Conservation (phyloP, 2,113 vertebrate genomes). For the Colinus virginianus region DNA sequence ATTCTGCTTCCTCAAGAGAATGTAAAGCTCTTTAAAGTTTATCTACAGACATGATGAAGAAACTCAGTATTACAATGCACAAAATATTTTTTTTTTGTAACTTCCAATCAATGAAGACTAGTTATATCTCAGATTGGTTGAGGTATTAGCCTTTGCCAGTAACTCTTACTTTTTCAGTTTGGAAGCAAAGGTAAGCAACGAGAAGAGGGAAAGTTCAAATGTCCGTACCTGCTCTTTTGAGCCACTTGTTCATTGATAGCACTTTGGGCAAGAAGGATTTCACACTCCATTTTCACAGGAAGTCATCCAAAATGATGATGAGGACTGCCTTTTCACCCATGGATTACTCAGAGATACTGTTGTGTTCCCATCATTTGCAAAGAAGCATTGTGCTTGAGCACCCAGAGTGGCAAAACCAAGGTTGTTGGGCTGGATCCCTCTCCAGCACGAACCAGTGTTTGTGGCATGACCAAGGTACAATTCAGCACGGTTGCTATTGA, state of each 20-base stretch:
- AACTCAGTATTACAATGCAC: neutral
- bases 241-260: neutral
- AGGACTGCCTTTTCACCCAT: neutral
- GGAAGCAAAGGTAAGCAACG: neutral
- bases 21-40: neutral
- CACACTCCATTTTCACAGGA: neutral
- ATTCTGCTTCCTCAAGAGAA: neutral
- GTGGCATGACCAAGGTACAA: neutral
- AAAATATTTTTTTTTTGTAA: neutral
- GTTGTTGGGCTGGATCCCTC: neutral
- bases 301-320: neutral
- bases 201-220: neutral
- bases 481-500: neutral
- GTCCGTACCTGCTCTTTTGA: neutral
- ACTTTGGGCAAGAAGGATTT: neutral
- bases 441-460: accelerated
- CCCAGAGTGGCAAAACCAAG: neutral
- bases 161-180: neutral
- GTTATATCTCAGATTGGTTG: neutral
- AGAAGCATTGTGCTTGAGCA: neutral
- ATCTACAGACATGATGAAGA: neutral
- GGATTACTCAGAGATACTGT: neutral
- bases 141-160: neutral
- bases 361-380: neutral
- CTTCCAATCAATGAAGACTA: neutral